These are phyloP conservation scores for Catocala nupta DNA, from an alignment of 2,888 invertebrate species.

Conservation along the genomic window DNA sequence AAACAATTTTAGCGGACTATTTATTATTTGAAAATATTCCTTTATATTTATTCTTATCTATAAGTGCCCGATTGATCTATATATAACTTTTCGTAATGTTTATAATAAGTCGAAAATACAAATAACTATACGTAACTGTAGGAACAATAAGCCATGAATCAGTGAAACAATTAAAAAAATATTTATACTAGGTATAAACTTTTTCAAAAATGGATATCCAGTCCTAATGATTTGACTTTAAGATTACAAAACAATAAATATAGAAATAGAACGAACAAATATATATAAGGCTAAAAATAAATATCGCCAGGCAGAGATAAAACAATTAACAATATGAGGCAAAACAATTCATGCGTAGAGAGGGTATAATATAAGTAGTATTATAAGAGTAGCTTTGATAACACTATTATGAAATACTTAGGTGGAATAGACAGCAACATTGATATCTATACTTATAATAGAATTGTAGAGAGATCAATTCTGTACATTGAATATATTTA, in stretches of 20 bases:
- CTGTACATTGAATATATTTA: too few relatives aligned
- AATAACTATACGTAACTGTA: neutral
- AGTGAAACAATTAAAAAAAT: neutral
- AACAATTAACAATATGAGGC: neutral
- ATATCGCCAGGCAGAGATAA: conserved; percentile 16
- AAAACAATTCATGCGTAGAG: too few relatives aligned
- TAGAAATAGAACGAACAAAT: conserved; percentile 15
- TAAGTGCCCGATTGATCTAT: neutral
- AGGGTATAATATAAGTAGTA: too few relatives aligned
- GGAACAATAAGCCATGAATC: conserved; percentile 1
- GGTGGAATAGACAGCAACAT: too few relatives aligned
- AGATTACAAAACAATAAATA: conserved; percentile 9
- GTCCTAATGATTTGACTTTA: conserved; percentile 14
- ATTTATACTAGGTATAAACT: neutral
- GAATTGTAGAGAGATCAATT: too few relatives aligned
- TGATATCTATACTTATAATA: too few relatives aligned
- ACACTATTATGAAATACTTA: too few relatives aligned
- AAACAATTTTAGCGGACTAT: neutral
- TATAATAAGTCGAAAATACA: too few relatives aligned
- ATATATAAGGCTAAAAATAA: conserved; percentile 16
- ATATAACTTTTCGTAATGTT: neutral
- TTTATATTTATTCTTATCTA: neutral
- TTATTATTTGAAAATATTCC: neutral
- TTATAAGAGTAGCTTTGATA: too few relatives aligned
- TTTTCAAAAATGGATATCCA: conserved; percentile 1